Percentiles rank a stretch among this genome's conserved stretches.
Conservation (phyloP, 2,797 vertebrate genomes). For the Rallus crepitans region DNA sequence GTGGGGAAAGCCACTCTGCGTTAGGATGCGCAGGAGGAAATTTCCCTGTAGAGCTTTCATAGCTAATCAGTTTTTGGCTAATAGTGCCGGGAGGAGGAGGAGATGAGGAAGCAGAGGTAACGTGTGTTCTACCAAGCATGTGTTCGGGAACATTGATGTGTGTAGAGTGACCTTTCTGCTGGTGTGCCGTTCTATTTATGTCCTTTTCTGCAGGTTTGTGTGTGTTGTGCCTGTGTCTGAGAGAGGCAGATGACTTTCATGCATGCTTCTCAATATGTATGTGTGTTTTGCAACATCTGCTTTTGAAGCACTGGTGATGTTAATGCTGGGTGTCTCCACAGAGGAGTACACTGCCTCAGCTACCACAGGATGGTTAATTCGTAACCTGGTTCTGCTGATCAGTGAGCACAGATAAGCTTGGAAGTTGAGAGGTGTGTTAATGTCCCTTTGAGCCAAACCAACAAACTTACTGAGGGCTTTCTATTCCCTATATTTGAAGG, state of each 20-base stretch:
- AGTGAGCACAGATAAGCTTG: not conserved
- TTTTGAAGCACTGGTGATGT: not conserved
- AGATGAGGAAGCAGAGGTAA: not conserved
- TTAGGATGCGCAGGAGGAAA: not conserved
- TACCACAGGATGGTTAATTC: slow-evolving; percentile 47
- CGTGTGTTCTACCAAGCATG: accelerated
- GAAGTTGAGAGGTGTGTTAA: not conserved
- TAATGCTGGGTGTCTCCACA: not conserved
- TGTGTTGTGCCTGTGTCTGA: not conserved
- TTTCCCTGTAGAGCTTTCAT: not conserved
- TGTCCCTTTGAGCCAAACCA: not conserved
- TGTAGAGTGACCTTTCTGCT: not conserved
- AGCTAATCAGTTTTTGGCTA: not conserved
- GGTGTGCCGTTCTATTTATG: not conserved
- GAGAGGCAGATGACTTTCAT: not conserved
- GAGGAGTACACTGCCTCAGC: not conserved
- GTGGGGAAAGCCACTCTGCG: not conserved
- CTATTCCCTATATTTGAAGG: not conserved
- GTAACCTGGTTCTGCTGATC: not conserved
- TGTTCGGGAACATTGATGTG: not conserved
- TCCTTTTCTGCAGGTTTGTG: not conserved
- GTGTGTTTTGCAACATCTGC: not conserved
- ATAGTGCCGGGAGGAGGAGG: not conserved
- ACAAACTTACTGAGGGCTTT: not conserved
- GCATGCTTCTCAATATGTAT: not conserved